A percentile compares a stretch with the other conserved stretches of the same genome.
phyloP scores from a whole-genome alignment of 2,888 invertebrate species.

The Trichopria drosophilae region DNA sequence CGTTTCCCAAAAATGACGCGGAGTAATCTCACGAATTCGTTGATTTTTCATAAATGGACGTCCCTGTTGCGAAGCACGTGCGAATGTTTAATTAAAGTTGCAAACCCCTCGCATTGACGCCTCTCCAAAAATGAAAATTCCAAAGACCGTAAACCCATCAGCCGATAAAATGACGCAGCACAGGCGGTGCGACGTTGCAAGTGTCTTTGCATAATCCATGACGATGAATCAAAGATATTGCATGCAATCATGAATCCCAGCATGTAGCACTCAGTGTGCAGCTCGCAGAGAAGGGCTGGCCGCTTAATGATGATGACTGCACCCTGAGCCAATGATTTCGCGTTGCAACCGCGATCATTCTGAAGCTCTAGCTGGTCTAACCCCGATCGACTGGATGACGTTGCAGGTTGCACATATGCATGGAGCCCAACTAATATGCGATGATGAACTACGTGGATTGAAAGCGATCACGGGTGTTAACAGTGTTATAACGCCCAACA shows the following conservation, averaged over 20 bases:
- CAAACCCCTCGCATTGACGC: too few species aligned
- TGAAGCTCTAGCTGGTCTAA: constrained; percentile 2
- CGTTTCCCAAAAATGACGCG: too few species aligned
- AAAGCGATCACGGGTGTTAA: constrained; percentile 58
- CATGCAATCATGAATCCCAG: neutral
- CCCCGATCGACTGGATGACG: too few species aligned
- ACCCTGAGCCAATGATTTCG: constrained; percentile 29
- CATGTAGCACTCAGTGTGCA: neutral
- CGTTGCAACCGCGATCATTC: constrained; percentile 20
- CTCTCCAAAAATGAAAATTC: too few species aligned
- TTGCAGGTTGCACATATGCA: too few species aligned
- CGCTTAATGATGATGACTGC: constrained; percentile 30
- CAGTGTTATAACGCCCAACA: constrained; percentile 51
- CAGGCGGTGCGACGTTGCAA: neutral
- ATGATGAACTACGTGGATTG: constrained; percentile 58
- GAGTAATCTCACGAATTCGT: too few species aligned
- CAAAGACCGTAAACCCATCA: too few species aligned
- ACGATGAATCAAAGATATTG: constrained; percentile 35
- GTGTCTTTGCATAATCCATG: constrained; percentile 22
- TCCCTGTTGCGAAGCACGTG: too few species aligned
- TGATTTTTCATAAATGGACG: too few species aligned
- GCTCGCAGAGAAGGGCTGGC: constrained; percentile 3
- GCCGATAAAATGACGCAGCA: too few species aligned
- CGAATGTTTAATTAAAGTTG: too few species aligned
- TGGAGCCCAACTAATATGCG: constrained; percentile 26